Conservation (phyloP, 2,888 invertebrate species). For the Ferrisia virgata region DNA sequence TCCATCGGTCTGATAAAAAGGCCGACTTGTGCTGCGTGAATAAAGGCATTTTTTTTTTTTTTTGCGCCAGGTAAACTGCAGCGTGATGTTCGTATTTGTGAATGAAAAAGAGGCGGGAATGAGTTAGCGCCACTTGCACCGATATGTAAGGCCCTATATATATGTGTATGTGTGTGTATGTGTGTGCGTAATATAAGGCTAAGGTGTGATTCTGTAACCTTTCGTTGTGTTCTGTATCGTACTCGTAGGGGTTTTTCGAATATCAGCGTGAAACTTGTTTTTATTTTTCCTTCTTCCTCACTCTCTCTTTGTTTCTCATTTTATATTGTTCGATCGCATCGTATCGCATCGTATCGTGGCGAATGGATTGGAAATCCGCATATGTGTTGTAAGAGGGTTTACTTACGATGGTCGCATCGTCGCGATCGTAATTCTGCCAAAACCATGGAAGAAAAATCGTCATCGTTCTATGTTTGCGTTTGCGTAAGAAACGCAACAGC, state of each 20-base stretch:
- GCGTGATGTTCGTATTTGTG: constrained; percentile 31
- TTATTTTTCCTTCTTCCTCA: background rate
- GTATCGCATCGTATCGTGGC: too few species aligned
- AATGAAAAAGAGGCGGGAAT: constrained; percentile 38
- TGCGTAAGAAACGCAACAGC: background rate
- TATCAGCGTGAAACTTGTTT: constrained; percentile 37
- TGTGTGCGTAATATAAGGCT: too few species aligned
- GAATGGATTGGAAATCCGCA: constrained; percentile 3
- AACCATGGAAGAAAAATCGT: constrained; percentile 7
- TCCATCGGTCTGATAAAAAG: constrained; percentile 37
- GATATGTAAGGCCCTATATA: too few species aligned
- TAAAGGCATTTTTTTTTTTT: constrained; percentile 39
- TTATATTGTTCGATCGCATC: background rate
- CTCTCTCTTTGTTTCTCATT: too few species aligned
- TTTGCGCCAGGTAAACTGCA: constrained; percentile 28
- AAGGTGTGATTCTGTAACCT: constrained; percentile 43
- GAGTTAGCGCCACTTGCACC: constrained; percentile 39
- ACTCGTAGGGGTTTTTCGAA: background rate
- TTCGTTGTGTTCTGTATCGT: too few species aligned
- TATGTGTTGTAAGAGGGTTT: too few species aligned
- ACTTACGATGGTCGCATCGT: too few species aligned
- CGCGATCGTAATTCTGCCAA: too few species aligned
- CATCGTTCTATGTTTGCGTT: background rate
- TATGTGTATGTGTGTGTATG: too few species aligned
- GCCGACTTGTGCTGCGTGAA: constrained; percentile 43